A percentile compares a stretch with the other conserved stretches of the same genome.
Evolutionary conservation across 2,113 vertebrate species (phyloP).

Genomic region (Pelecanoides urinatrix): DNA sequence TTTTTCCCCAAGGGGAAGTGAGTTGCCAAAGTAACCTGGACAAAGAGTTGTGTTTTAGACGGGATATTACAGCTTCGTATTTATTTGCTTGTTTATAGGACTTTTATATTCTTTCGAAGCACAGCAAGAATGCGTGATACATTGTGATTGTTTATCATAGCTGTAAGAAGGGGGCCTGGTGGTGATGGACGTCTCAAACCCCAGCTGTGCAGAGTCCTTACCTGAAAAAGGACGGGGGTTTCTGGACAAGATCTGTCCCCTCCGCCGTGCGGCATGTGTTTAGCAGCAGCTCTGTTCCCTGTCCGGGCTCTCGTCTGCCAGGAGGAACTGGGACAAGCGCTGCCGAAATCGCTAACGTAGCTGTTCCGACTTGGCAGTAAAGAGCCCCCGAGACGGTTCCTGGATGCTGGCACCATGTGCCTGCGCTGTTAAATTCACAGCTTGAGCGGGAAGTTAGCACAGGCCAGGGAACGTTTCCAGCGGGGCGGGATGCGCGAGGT

Average conservation of each 20-base stretch:
- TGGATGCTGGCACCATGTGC: neutral
- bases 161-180: neutral
- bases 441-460: neutral
- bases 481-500: neutral
- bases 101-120: neutral
- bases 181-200: neutral
- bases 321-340: neutral
- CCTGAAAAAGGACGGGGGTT: neutral
- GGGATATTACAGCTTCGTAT: neutral
- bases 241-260: neutral
- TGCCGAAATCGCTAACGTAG: accelerated
- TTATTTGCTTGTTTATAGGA: neutral
- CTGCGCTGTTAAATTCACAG: neutral
- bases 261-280: accelerated
- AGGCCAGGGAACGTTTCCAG: neutral
- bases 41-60: neutral
- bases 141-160: neutral
- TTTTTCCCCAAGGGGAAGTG: neutral
- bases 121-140: neutral
- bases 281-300: neutral
- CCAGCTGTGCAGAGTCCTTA: neutral
- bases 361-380: neutral
- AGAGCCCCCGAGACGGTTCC: neutral
- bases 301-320: neutral
- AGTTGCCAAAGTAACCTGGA: neutral